Evolutionary conservation across 2,797 vertebrate species (phyloP), one percentile per base, ranked within the genome.

Genomic region (Pelobates cultripes): DNA sequence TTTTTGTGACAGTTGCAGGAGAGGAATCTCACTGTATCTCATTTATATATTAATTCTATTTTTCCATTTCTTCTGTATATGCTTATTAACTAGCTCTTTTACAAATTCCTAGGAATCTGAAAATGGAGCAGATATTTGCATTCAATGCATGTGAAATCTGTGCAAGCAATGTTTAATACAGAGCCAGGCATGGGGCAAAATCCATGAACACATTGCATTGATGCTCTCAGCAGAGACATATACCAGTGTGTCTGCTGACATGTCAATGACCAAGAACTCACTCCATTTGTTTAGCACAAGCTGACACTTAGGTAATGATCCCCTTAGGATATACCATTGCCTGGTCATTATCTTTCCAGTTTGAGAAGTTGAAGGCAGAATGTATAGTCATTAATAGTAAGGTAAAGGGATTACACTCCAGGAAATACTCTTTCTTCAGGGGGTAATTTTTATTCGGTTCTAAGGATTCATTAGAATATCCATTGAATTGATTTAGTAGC

Each of bases 281-380:
- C 28, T 64, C 17, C n/a, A 64, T 64, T 64, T 64, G 61, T 64
- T 40, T 0, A 5, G 17, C 17, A 64, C 61, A 64, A 7, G 61
- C 61, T 64, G 61, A 64, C 61, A 64, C 61, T 17, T 64, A 8
- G 61, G 61, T 64, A 64, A 64, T 64, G 61, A 64, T 64, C 61
- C 61, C 61, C 61, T 64, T 17, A 40, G 61, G 61, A 64, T 10
- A 64, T 5, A 64, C 14, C 61, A 64, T 17, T 64, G 61, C 61
- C 61, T 64, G 61, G 61, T 64, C 61, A 64, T 64, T 64, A 64
- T 64, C 15, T n/a, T 64, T 64, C 17, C 61, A 64, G 61, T n/a
- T 64, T 17, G 61, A 68, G 66, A 70, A 4, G 13, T 40, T n/a
- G 42, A 70, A 44, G 41, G 45, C 42, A 70, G 4, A 64, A 40